Conservation (phyloP, 2,888 invertebrate species). For the Pandemis cinnamomeana region DNA sequence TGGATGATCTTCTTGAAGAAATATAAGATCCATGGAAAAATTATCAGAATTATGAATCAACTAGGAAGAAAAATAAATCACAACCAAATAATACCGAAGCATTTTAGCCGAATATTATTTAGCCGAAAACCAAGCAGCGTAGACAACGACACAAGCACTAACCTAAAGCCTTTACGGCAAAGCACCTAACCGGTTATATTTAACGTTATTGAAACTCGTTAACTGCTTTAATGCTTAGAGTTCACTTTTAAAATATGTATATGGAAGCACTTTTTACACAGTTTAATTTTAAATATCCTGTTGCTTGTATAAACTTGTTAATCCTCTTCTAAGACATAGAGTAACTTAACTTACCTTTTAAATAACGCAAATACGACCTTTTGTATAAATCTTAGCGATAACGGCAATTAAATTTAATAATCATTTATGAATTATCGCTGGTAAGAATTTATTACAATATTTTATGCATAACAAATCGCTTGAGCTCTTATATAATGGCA, state of each 20-base stretch:
- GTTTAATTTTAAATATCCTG: conserved; percentile 2
- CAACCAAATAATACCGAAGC: no score
- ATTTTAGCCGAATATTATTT: conserved; percentile 1
- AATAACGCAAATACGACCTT: background rate
- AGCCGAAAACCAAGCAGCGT: conserved; percentile 11
- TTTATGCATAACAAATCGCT: conserved; percentile 41
- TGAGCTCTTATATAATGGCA: conserved; percentile 39
- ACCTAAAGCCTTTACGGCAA: conserved; percentile 10
- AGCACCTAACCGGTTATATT: conserved; percentile 20
- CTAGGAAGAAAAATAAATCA: no score
- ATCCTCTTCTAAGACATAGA: background rate
- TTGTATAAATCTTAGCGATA: background rate
- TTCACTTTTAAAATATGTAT: conserved; percentile 10
- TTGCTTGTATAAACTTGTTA: background rate
- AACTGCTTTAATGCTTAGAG: conserved; percentile 18
- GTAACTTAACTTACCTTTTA: background rate
- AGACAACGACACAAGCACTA: background rate
- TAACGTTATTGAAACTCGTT: conserved; percentile 27
- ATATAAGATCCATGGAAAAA: no score
- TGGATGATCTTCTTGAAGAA: no score
- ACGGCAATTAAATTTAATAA: conserved; percentile 23
- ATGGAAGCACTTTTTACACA: conserved; percentile 13
- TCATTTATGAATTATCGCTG: conserved; percentile 35
- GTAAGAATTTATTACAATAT: conserved; percentile 41
- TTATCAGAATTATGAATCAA: no score